Percentiles rank a stretch among this genome's conserved stretches.
These are phyloP conservation scores for Acleris holmiana DNA, from an alignment of 2,888 invertebrate species.

Conservation along the genomic window DNA sequence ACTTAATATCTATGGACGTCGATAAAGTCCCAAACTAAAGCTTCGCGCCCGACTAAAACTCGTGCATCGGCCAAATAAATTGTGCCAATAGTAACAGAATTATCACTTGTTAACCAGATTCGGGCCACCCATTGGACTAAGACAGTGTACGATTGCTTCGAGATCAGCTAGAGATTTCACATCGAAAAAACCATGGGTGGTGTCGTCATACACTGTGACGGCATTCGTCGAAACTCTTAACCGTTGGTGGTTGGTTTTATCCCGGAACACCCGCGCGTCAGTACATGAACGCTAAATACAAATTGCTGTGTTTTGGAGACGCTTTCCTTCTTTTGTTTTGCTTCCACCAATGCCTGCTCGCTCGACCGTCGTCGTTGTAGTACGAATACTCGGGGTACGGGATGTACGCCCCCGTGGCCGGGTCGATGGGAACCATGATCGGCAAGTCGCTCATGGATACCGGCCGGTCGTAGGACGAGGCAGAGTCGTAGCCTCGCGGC, in stretches of 20 bases:
- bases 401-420: conserved; percentile 67
- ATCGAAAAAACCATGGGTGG: conserved; percentile 59
- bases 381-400: conserved; percentile 74
- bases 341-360: conserved; percentile 59
- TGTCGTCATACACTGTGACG: conserved; percentile 75
- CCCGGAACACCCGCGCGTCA: conserved; percentile 65
- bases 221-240: conserved; percentile 80
- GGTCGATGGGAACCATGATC: conserved; percentile 70
- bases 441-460: conserved; percentile 74
- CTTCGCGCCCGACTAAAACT: conserved; percentile 25
- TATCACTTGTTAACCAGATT: conserved; percentile 72
- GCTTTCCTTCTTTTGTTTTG: conserved; percentile 60
- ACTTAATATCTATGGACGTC: conserved; percentile 23
- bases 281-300: conserved; percentile 83
- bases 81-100: conserved; percentile 71
- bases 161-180: conserved; percentile 48
- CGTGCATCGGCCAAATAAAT: conserved; percentile 52
- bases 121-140: conserved; percentile 76
- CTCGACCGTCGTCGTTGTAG: conserved; percentile 66
- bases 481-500: conserved; percentile 61
- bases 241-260: conserved; percentile 55
- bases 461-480: conserved; percentile 63
- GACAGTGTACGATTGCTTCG: conserved; percentile 64
- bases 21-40: conserved; percentile 25
- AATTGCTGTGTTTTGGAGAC: conserved; percentile 68